phyloP scores from a whole-genome alignment of 2,113 vertebrate genomes.

The Acanthisitta chloris region DNA sequence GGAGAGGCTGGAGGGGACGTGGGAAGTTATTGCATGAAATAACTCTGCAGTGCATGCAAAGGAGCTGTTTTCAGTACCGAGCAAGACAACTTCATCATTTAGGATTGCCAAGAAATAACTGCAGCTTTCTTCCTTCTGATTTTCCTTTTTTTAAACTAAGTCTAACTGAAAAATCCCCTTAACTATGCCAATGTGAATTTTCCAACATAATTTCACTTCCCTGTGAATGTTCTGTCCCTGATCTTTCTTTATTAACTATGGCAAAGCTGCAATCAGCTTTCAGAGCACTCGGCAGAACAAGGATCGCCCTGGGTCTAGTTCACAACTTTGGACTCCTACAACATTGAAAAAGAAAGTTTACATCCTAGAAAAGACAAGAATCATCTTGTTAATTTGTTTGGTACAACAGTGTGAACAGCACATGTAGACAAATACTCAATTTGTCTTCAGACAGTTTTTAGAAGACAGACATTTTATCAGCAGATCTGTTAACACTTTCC shows the following conservation, averaged over 20 bases:
- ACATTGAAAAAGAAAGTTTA: background rate
- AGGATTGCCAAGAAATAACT: background rate
- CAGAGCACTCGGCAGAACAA: background rate
- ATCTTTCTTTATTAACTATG: background rate
- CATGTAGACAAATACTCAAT: conserved; percentile 38
- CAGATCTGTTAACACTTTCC: conserved; percentile 59
- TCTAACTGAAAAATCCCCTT: background rate
- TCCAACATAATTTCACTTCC: background rate
- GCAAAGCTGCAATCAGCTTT: background rate
- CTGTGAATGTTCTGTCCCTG: background rate
- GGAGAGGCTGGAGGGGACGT: conserved; percentile 46
- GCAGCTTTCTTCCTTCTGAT: background rate
- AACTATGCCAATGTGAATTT: background rate
- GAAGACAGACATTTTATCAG: conserved; percentile 63
- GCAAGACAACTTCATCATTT: background rate
- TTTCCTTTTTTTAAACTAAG: background rate
- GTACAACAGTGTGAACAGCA: conserved; percentile 41
- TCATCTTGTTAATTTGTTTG: conserved; percentile 29
- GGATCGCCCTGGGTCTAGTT: background rate
- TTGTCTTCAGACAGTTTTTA: conserved; percentile 57
- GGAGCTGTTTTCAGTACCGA: conserved; percentile 26
- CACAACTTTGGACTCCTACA: background rate
- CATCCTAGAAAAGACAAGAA: conserved; percentile 8
- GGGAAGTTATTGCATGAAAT: background rate
- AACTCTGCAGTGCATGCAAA: background rate